Base-by-base conservation (phyloP, 2,888 invertebrate genomes). In the Arrhopalites spinosus region DNA sequence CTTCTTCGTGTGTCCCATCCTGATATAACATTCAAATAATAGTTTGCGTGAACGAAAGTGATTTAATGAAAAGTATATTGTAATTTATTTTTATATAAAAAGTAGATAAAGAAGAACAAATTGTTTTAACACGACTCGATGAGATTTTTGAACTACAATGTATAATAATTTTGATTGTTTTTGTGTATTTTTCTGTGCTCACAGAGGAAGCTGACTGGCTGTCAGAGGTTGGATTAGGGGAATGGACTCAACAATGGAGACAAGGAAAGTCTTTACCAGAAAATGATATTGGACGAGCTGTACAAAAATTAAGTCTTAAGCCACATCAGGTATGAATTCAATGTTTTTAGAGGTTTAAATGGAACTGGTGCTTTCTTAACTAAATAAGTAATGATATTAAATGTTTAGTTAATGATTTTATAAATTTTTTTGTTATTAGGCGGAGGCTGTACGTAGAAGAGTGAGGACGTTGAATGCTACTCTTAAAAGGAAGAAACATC, bases 401-500 rank as follows among this genome's bases (percentile, higher is more conserved):
- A 47, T 66, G 29, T 1, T 70, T n/a, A 29, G 25, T 29, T 29
- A 29, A 47, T 27, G 27, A 20, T 36, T 68, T 11, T 47, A 47
- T 5, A 17, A 15, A 25, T 29, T 61, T 72, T 29, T 61, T 27
- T 66, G 17, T 53, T 30, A 30, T 69, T 74, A 94, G 86, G 93
- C 92, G 0, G 91, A 92, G 75, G 93, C 92, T 1, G 91, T 93
- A 29, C 88, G 91, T 81, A 88, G 91, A 73, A 87, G 93, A 25
- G 92, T 94, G 36, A 88, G 90, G 74, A 90, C 92, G 13, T 88
- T 93, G 75, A 94, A 93, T 86, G 90, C 91, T 78, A 93, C 93
- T 0, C 89, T 93, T 45, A 88, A 91, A 72, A 88, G 89, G 83
- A 88, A 90, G 83, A 85, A 85, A 68, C 87, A 86, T 75, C 78